Base-by-base conservation (phyloP, 1,140 invertebrate species). In the Apis laboriosa region DNA sequence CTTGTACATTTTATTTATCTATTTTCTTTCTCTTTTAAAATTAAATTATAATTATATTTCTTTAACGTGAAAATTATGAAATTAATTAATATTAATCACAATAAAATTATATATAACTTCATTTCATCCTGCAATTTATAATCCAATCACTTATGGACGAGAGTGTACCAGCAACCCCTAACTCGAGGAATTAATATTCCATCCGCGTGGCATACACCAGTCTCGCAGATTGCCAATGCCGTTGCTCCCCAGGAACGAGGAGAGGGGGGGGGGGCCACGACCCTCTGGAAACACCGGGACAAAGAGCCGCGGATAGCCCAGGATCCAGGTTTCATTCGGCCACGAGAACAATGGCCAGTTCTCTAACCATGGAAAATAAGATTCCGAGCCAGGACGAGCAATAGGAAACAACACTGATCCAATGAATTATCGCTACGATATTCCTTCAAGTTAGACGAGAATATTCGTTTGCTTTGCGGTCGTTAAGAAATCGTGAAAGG, bases 101-200 rank as follows among this genome's bases (percentile, higher is more conserved):
- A 43, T 43, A 24, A 24, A 24, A 24, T 43, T 4, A 7, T 0
- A 3, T 43, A 43, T 3, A 43, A 43, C 34, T 43, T 43, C 34
- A 0, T 43, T 7, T 7, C 34, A 43, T 43, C 5, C 34, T 7
- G 5, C 5, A 43, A 43, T 43, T 43, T 43, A 43, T 43, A 43
- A 4, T 7, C 34, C 34, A 43, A 43, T 43, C 34, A 7, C 5
- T 43, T 43, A 0, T 43, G 34, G 34, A 43, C 34, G 34, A 43
- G 34, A 43, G 83, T 83, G 83, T 83, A 84, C 86, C 68, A 81
- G 85, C 88, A n/a, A 90, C 90, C 90, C 87, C 89, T 89, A 90
- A 90, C 86, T 88, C 84, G 77, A 76, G 68, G 88, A 92, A 92
- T 93, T 92, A 93, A 93, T 93, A 92, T 92, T 93, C 93, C 88